Conservation (phyloP, 92 coral and sea anemone species). For the Phymanthus crucifer region DNA sequence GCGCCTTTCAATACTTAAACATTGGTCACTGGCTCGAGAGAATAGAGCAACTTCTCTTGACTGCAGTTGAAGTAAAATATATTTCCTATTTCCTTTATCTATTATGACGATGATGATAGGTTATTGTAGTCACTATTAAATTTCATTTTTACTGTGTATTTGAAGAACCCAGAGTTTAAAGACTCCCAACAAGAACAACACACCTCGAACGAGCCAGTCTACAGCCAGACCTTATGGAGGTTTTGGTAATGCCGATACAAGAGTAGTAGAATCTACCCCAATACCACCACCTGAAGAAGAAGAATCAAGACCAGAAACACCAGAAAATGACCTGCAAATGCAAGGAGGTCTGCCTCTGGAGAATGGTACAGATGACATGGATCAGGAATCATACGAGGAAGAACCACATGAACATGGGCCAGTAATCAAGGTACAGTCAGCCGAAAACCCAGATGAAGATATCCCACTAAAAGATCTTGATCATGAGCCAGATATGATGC, state of each 20-base stretch:
- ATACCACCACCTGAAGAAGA: background rate
- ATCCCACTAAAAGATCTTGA: conserved; percentile 82
- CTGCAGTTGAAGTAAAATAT: too few species aligned
- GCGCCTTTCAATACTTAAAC: too few species aligned
- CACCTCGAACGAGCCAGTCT: conserved; percentile 64
- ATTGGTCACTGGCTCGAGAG: too few species aligned
- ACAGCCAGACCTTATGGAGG: conserved; percentile 60
- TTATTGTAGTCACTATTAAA: background rate
- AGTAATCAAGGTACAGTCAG: conserved; percentile 44
- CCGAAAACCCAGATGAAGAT: conserved; percentile 42
- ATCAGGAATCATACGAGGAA: conserved; percentile 13
- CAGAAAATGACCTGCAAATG: conserved; percentile 30
- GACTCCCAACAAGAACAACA: conserved; percentile 63
- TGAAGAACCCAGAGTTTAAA: conserved; percentile 91
- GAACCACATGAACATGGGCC: conserved; percentile 47
- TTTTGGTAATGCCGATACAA: conserved; percentile 82
- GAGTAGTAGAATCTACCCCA: conserved; percentile 78
- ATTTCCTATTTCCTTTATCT: too few species aligned
- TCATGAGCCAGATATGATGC: conserved; percentile 85
- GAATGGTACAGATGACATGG: conserved; percentile 38
- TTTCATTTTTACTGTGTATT: background rate
- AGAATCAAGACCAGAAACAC: conserved; percentile 4
- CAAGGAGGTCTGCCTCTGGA: conserved; percentile 23
- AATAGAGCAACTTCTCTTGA: too few species aligned
- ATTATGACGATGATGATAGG: too few species aligned